These are phyloP conservation scores for Lagopus muta DNA, from an alignment of 2,113 vertebrate genomes.

Conservation along the genomic window DNA sequence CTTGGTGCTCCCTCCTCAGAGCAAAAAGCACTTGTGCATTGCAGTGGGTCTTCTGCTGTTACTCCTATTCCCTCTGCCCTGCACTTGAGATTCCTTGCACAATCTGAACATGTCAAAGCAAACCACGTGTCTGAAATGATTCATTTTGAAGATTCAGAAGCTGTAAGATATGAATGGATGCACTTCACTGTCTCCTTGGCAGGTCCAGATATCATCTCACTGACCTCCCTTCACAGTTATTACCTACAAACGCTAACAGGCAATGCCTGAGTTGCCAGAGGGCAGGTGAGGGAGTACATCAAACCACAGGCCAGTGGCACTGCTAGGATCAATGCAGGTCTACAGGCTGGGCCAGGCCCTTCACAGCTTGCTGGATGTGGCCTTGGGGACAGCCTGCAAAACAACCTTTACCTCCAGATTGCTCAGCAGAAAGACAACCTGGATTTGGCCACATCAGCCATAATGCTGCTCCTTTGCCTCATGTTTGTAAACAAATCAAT, in stretches of 20 bases:
- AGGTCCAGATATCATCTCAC: constrained; percentile 9
- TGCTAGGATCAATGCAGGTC: neutral
- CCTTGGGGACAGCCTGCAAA: neutral
- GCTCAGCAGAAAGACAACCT: neutral
- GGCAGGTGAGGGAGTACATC: neutral
- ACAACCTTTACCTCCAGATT: neutral
- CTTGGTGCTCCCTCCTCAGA: neutral
- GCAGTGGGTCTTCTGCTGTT: accelerated
- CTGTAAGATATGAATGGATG: neutral
- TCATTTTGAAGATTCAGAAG: neutral
- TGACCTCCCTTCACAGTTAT: constrained; percentile 1
- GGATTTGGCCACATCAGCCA: neutral
- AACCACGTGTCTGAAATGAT: neutral
- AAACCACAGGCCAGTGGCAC: neutral
- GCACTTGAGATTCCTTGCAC: neutral
- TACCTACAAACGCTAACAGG: neutral
- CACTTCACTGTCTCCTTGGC: neutral
- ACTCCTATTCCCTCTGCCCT: neutral
- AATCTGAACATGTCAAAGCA: neutral
- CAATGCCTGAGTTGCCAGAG: neutral
- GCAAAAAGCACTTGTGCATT: neutral
- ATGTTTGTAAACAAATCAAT: neutral
- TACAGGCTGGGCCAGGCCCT: neutral
- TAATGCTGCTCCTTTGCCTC: neutral
- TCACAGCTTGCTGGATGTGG: accelerated